These are phyloP conservation scores for Dysdera silvatica DNA, from an alignment of 1,140 invertebrate species.

Conservation along the genomic window DNA sequence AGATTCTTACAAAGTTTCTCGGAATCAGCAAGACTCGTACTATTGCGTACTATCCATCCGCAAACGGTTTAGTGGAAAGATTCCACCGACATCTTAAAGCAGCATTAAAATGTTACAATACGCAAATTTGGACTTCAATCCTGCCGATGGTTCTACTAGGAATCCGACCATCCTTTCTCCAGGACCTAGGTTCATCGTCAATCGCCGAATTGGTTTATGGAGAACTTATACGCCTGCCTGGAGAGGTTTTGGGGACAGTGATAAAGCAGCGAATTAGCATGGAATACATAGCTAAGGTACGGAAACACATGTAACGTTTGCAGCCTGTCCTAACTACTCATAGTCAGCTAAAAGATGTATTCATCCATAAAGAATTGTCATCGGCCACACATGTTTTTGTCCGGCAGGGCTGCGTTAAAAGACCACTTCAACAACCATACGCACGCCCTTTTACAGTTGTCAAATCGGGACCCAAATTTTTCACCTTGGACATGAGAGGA, in stretches of 20 bases:
- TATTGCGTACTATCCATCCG: slow-evolving; percentile 34
- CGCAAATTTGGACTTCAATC: slow-evolving; percentile 36
- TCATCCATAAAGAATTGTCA: not conserved
- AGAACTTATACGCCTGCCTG: slow-evolving; percentile 27
- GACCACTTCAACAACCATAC: slow-evolving; percentile 3
- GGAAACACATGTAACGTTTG: not conserved
- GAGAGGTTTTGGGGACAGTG: slow-evolving; percentile 18
- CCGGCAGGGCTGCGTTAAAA: not conserved
- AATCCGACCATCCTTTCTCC: slow-evolving; percentile 34
- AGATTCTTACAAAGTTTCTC: slow-evolving; percentile 17
- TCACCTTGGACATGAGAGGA: too few relatives aligned
- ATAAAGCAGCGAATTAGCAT: not conserved
- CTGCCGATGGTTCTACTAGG: slow-evolving; percentile 43
- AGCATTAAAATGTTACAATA: slow-evolving; percentile 27
- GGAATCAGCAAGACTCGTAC: slow-evolving; percentile 9
- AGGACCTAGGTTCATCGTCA: slow-evolving; percentile 31
- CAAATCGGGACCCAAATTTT: too few relatives aligned
- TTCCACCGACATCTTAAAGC: slow-evolving; percentile 44
- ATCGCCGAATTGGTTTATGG: slow-evolving; percentile 34
- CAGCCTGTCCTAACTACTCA: not conserved
- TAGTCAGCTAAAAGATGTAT: too few relatives aligned
- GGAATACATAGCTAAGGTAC: not conserved
- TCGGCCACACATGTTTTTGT: not conserved
- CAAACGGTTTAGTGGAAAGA: slow-evolving; percentile 41
- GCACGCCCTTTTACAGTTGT: not conserved